These are phyloP conservation scores for Pseudorhiza aurosa DNA, from an alignment of 30 jellyfish, hydroid and myxozoan species.

Conservation along the genomic window DNA sequence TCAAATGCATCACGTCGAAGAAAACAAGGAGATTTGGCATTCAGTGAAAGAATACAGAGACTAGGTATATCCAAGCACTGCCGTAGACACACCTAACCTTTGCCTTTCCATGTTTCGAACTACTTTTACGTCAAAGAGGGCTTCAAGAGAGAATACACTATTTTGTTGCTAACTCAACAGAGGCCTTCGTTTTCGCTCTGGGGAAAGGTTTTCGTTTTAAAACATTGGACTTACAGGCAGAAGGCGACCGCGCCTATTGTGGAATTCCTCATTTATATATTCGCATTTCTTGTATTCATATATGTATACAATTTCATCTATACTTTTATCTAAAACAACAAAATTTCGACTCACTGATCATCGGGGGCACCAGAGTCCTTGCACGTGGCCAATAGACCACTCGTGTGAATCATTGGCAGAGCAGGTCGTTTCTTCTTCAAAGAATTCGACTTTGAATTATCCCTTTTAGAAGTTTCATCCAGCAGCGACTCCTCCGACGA, in stretches of 20 bases:
- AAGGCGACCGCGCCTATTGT: too few species aligned
- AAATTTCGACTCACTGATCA: background rate
- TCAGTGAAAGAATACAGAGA: background rate
- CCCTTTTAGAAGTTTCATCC: slow-evolving; percentile 3
- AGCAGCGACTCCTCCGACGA: slow-evolving; percentile 54
- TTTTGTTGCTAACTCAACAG: too few species aligned
- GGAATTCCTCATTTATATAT: too few species aligned
- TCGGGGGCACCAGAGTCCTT: background rate
- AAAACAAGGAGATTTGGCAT: too few species aligned
- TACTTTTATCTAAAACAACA: background rate
- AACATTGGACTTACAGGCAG: too few species aligned
- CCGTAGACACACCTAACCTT: slow-evolving; percentile 6
- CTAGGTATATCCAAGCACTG: slow-evolving; percentile 11
- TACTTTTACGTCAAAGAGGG: too few species aligned
- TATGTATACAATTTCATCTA: background rate
- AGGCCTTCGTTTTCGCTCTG: too few species aligned
- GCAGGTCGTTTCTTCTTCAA: slow-evolving; percentile 64
- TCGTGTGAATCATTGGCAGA: slow-evolving; percentile 53
- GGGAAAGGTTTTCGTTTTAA: too few species aligned
- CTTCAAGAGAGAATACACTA: too few species aligned
- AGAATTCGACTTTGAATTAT: slow-evolving; percentile 5
- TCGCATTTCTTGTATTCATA: background rate
- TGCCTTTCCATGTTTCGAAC: background rate
- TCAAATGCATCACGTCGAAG: too few species aligned
- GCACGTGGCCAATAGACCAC: slow-evolving; percentile 44